A percentile compares a stretch with the other conserved stretches of the same genome.
These are phyloP conservation scores for Paramuricea clavata DNA, from an alignment of 92 coral and sea anemone species.

Conservation along the genomic window DNA sequence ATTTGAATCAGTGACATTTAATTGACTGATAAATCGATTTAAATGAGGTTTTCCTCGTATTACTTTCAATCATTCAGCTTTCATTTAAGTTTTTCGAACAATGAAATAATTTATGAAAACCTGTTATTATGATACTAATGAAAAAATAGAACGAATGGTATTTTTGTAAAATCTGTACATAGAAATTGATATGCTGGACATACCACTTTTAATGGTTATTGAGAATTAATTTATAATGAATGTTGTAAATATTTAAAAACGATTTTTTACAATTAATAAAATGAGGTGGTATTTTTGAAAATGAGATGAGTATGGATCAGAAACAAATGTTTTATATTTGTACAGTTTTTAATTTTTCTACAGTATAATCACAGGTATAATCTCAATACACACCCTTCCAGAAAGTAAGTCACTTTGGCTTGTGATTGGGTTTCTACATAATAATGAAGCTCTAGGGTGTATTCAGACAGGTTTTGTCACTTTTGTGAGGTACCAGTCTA, in stretches of 20 bases:
- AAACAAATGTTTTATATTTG: neutral
- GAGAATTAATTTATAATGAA: neutral
- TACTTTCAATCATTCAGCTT: neutral
- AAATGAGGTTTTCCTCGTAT: neutral
- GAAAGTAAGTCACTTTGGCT: too few relatives aligned
- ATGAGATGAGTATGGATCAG: neutral
- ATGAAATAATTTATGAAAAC: neutral
- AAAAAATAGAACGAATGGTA: neutral
- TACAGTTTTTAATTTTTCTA: too few relatives aligned
- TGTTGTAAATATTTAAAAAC: conserved; percentile 12
- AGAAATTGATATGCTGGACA: conserved; percentile 17
- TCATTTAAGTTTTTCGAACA: neutral
- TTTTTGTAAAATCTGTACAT: neutral
- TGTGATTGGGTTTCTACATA: too few relatives aligned
- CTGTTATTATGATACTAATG: neutral
- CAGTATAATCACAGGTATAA: too few relatives aligned
- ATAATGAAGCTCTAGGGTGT: too few relatives aligned
- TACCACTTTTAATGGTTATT: conserved; percentile 7
- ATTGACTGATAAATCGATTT: neutral
- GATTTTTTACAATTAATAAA: neutral
- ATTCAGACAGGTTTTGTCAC: neutral
- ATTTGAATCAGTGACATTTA: neutral
- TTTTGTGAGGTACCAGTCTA: neutral
- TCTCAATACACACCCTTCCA: too few relatives aligned
- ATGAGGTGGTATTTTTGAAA: neutral